These are phyloP conservation scores for Allophyes oxyacanthae DNA, from an alignment of 2,888 invertebrate genomes.

Conservation along the genomic window DNA sequence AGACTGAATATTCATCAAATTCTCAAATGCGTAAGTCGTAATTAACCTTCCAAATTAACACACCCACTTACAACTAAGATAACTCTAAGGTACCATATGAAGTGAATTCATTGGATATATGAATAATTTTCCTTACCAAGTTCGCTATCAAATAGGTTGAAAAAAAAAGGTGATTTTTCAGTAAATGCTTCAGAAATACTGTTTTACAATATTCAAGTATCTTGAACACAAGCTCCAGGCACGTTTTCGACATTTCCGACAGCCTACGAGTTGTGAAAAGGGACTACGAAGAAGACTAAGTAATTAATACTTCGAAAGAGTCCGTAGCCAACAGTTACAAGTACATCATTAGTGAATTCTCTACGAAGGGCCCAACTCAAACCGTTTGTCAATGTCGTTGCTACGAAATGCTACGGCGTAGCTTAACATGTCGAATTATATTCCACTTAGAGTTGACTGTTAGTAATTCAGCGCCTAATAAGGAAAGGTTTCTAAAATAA, in stretches of 20 bases:
- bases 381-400: slow-evolving; percentile 47
- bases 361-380: slow-evolving; percentile 23
- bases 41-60: slow-evolving; percentile 40
- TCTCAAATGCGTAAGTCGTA: slow-evolving; percentile 45
- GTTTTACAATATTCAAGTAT: slow-evolving; percentile 8
- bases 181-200: neutral
- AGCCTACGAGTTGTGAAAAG: slow-evolving; percentile 32
- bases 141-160: no score
- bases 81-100: slow-evolving; percentile 15
- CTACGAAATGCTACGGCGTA: slow-evolving; percentile 40
- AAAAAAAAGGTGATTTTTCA: neutral
- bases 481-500: slow-evolving; percentile 8
- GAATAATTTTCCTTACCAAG: no score
- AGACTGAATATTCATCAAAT: slow-evolving; percentile 59
- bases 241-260: slow-evolving; percentile 37
- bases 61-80: slow-evolving; percentile 26
- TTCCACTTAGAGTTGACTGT: slow-evolving; percentile 28
- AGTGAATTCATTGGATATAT: neutral
- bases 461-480: slow-evolving; percentile 32
- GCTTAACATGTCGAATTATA: slow-evolving; percentile 39
- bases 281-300: slow-evolving; percentile 34
- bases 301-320: slow-evolving; percentile 46
- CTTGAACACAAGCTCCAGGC: slow-evolving; percentile 21
- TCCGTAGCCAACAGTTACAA: slow-evolving; percentile 33
- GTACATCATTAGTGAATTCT: slow-evolving; percentile 50